These are phyloP conservation scores for Ophonus ardosiacus DNA, from an alignment of 2,888 invertebrate genomes.

Conservation along the genomic window DNA sequence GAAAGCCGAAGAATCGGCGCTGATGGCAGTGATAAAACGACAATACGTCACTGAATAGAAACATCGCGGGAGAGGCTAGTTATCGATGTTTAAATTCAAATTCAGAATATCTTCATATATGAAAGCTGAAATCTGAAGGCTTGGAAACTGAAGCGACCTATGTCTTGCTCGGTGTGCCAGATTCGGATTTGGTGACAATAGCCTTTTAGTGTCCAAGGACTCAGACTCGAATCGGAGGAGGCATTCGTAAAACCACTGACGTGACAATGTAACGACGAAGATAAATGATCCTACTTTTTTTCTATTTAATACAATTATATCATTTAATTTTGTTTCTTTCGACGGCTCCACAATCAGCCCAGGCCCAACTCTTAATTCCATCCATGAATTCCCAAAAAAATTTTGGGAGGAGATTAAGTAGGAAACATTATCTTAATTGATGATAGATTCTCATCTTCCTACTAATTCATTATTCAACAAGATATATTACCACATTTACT, in stretches of 20 bases:
- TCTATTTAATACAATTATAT: slow-evolving; percentile 60
- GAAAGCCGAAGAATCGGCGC: slow-evolving; percentile 1
- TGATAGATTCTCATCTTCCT: not conserved
- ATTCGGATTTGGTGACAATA: slow-evolving; percentile 52
- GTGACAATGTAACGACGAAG: slow-evolving; percentile 57
- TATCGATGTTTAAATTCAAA: slow-evolving; percentile 56
- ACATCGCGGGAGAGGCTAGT: slow-evolving; percentile 21
- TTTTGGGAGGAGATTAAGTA: slow-evolving; percentile 3
- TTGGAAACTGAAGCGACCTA: not conserved
- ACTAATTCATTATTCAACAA: not conserved
- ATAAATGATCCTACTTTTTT: slow-evolving; percentile 59
- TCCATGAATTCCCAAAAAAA: slow-evolving; percentile 3
- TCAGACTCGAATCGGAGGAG: slow-evolving; percentile 33
- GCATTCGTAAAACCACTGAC: slow-evolving; percentile 54
- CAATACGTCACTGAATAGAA: slow-evolving; percentile 53
- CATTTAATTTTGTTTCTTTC: slow-evolving; percentile 58
- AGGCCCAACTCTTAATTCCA: not conserved
- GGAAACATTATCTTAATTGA: slow-evolving; percentile 10
- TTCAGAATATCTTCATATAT: slow-evolving; percentile 36
- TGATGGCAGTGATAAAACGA: slow-evolving; percentile 50
- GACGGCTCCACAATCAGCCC: slow-evolving; percentile 20
- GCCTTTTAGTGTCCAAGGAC: slow-evolving; percentile 39
- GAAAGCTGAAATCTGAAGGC: not conserved
- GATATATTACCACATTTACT: not conserved
- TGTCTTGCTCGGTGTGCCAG: slow-evolving; percentile 1